phyloP scores from a whole-genome alignment of 2,888 invertebrate genomes.

The Artemia sinica region DNA sequence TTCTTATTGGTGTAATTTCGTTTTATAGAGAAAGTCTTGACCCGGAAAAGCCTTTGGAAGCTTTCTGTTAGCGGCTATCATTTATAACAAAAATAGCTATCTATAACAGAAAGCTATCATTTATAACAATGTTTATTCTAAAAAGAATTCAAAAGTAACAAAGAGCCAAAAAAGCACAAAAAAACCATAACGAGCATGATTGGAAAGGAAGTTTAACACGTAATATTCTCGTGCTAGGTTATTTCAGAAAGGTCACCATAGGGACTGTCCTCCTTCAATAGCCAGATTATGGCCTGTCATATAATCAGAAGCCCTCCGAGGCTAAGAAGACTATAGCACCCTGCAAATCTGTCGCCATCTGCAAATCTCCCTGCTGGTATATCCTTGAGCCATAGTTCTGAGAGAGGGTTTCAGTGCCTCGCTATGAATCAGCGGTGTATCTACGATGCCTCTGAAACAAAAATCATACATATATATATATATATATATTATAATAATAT shows the following conservation, averaged over 20 bases:
- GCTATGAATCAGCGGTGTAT: conserved; percentile 25
- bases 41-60: too few relatives aligned
- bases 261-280: conserved; percentile 26
- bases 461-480: background rate
- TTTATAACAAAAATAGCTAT: too few relatives aligned
- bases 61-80: too few relatives aligned
- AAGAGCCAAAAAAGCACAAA: too few relatives aligned
- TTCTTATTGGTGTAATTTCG: too few relatives aligned
- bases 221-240: too few relatives aligned
- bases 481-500: background rate
- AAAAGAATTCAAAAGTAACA: too few relatives aligned
- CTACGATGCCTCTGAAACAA: conserved; percentile 25
- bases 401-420: conserved; percentile 25
- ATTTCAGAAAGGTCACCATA: conserved; percentile 20
- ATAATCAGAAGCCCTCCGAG: conserved; percentile 25
- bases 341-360: conserved; percentile 25
- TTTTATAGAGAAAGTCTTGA: too few relatives aligned
- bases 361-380: conserved; percentile 26
- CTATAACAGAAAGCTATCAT: too few relatives aligned
- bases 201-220: too few relatives aligned
- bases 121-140: too few relatives aligned
- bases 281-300: conserved; percentile 26
- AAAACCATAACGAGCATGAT: too few relatives aligned
- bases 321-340: conserved; percentile 26
- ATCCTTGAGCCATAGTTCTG: conserved; percentile 25